Evolutionary conservation across 2,888 invertebrate species (phyloP).

Genomic region (Petrolisthes cinctipes): DNA sequence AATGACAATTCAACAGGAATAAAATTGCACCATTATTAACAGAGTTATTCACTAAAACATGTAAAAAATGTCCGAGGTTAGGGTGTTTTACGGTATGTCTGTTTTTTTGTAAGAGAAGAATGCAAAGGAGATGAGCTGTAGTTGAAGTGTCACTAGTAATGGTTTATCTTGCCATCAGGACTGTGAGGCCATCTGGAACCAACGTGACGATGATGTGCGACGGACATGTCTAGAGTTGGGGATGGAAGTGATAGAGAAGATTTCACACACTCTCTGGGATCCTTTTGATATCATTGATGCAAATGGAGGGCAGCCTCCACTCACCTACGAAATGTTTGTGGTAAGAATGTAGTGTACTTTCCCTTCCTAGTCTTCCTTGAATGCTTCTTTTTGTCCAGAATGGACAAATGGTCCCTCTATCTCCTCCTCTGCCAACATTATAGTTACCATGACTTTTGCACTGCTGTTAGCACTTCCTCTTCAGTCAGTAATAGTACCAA

Average conservation of each 20-base stretch:
- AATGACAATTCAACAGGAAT: too few relatives aligned
- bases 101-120: too few relatives aligned
- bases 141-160: not conserved
- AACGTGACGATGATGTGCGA: conserved; percentile 75
- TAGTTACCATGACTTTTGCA: too few relatives aligned
- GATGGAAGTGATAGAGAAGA: conserved; percentile 75
- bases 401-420: too few relatives aligned
- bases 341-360: conserved; percentile 14
- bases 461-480: too few relatives aligned
- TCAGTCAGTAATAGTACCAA: too few relatives aligned
- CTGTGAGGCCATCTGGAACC: conserved; percentile 80
- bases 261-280: conserved; percentile 82
- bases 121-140: too few relatives aligned
- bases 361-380: not conserved
- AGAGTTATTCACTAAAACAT: too few relatives aligned
- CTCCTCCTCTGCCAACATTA: too few relatives aligned
- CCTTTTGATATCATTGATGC: conserved; percentile 77
- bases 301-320: conserved; percentile 80
- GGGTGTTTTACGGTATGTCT: too few relatives aligned
- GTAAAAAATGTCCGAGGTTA: too few relatives aligned
- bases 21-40: too few relatives aligned
- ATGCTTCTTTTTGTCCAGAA: not conserved
- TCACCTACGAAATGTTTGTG: conserved; percentile 80
- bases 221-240: conserved; percentile 75
- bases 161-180: conserved; percentile 71